Base-by-base conservation (phyloP, 1,140 invertebrate genomes). In the Heliothis subflexa region DNA sequence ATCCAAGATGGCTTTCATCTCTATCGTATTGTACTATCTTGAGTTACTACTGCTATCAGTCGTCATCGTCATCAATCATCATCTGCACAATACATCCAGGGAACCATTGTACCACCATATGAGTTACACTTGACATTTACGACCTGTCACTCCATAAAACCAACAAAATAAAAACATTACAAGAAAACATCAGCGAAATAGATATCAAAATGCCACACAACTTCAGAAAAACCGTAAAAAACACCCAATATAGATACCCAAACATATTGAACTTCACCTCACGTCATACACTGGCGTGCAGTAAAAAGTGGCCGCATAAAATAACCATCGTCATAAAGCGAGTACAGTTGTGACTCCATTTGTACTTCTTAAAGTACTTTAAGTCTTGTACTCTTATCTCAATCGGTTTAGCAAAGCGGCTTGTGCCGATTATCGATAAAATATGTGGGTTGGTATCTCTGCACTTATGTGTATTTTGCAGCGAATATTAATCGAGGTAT, bases 331-430 rank as follows among this genome's bases (percentile, higher is more conserved):
- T 82, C 84, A 82, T 88, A 85, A 86, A 87, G 82, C 68, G 84
- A 82, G 73, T 80, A 79, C 64, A 81, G 79, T 86, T 83, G 86
- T 85, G 83, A 81, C 86, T 88, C 84, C 85, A 88, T 86, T 87
- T 85, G 81, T 77, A 76, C 82, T 62, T 85, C 81, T 88, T 85
- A 82, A 78, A 73, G 79, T 52, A 68, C 21, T 73, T 81, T 81
- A 80, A 81, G 83, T 79, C 83, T 83, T 85, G 78, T 78, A 62
- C 74, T 79, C 79, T 86, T 85, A 88, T 88, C 83, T 88, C 80
- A 83, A 83, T 87, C 73, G 74, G 55, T 64, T 81, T 81, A 49
- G 78, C 62, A 70, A 70, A 70, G 66, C 66, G 18, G 66, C 66
- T 70, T 50, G 12, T 9, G 66, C 12, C 66, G 66, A 70, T 70